Evolutionary conservation across 2,797 vertebrate species (phyloP).

Genomic region (Argentina silus): DNA sequence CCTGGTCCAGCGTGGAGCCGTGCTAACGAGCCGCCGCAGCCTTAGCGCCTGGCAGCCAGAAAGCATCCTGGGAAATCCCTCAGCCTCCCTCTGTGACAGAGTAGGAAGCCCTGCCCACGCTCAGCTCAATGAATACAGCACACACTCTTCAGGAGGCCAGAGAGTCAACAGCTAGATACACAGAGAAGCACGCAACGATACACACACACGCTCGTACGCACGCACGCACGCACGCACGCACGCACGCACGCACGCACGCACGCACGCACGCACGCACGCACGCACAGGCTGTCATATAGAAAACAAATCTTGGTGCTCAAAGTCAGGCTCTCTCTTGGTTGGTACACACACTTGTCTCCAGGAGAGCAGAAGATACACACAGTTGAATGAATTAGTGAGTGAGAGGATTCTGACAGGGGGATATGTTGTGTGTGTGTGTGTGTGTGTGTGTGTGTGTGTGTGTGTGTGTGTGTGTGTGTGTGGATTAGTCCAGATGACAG

Average conservation of each 20-base stretch:
- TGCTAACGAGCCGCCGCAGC: background rate
- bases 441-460: background rate
- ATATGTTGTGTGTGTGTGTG: too few relatives aligned
- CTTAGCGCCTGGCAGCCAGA: background rate
- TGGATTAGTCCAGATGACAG: background rate
- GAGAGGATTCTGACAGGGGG: too few relatives aligned
- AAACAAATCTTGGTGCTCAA: too few relatives aligned
- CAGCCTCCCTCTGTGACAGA: background rate
- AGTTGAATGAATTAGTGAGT: too few relatives aligned
- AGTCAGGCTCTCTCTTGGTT: too few relatives aligned
- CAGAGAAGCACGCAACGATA: background rate
- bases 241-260: background rate
- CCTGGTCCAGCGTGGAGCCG: background rate
- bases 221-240: background rate
- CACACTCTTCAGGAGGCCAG: too few relatives aligned
- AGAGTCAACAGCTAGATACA: too few relatives aligned
- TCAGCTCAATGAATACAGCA: constrained; percentile 8
- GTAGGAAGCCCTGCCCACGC: constrained; percentile 2
- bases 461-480: background rate
- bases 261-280: too few relatives aligned
- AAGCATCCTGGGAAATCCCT: background rate
- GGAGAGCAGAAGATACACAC: too few relatives aligned
- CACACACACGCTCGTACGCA: background rate
- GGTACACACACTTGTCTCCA: too few relatives aligned
- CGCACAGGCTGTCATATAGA: too few relatives aligned